Base-by-base conservation (phyloP, 2,113 vertebrate genomes). In the Pagrus major region DNA sequence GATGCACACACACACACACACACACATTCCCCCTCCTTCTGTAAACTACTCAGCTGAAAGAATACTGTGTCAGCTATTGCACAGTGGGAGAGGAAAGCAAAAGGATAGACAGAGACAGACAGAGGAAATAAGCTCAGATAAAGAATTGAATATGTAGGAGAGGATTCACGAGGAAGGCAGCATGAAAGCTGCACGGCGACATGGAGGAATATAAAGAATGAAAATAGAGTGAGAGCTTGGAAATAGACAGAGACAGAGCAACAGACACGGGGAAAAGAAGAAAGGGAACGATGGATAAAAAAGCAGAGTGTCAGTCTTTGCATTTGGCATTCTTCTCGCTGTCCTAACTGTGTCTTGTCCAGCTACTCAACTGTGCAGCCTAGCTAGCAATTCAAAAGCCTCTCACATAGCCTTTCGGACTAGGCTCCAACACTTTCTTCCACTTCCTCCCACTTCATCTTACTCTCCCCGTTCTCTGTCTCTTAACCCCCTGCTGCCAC, bases 321-420 rank as follows among this genome's bases (percentile, higher is more conserved):
- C 80, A 77, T 90, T 92, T 91, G 66, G 81, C 81, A 90, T 93
- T 89, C 87, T 63, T 87, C 87, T 85, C 64, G 20, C 66, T 72
- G 78, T 79, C 79, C 86, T 76, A 77, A 83, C 75, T 76, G 66
- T 47, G 77, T 86, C 83, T 84, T 79, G 82, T 88, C 86, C 85
- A 58, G 87, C 80, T 85, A 76, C 79, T 90, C 90, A 59, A 89
- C 84, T 87, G 82, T 85, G 87, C 81, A 80, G 81, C 71, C 86
- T 55, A 29, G 65, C 79, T 70, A 29, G 52, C 52, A 1, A 84
- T 89, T 93, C 72, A 78, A 83, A 92, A 83, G 61, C 85, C 33
- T 74, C 88, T 91, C 83, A 84, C 85, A 89, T 70, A 63, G 73
- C 65, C 84, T 64, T 86, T 86, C 39, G 9, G 76, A 60, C 31